These are phyloP conservation scores for Plebejus argus DNA, from an alignment of 2,888 invertebrate genomes.

Conservation along the genomic window DNA sequence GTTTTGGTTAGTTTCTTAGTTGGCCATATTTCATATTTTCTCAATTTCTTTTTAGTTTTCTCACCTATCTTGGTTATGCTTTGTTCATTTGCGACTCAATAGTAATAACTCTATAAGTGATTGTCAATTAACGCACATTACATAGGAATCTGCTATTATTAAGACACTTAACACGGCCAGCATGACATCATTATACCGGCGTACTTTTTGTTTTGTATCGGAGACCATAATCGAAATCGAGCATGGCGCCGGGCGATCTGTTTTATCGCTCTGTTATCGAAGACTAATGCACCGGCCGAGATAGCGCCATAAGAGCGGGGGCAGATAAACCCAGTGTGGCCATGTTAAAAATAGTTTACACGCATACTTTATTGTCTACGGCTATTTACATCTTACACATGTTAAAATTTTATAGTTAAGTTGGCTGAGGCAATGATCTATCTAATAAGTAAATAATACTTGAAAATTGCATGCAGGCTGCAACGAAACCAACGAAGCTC, in stretches of 20 bases:
- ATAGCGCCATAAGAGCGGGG: slow-evolving; percentile 77
- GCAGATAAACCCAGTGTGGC: slow-evolving; percentile 78
- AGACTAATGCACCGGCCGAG: slow-evolving; percentile 77
- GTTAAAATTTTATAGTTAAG: neutral
- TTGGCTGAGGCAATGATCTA: neutral
- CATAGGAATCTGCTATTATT: slow-evolving; percentile 76
- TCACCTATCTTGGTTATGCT: neutral
- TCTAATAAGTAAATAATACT: neutral
- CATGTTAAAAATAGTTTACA: slow-evolving; percentile 80
- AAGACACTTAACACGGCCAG: slow-evolving; percentile 63
- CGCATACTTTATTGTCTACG: slow-evolving; percentile 69
- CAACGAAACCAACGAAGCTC: no score
- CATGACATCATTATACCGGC: slow-evolving; percentile 75
- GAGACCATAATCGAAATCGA: slow-evolving; percentile 71
- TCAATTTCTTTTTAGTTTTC: neutral
- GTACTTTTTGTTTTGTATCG: slow-evolving; percentile 73
- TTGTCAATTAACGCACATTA: slow-evolving; percentile 46
- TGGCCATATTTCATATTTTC: neutral
- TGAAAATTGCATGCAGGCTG: neutral
- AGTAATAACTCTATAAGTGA: neutral
- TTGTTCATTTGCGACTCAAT: neutral
- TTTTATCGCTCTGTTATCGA: slow-evolving; percentile 77
- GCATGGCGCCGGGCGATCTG: slow-evolving; percentile 77
- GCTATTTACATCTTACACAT: slow-evolving; percentile 30
- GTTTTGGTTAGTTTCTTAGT: neutral